Percentiles rank a stretch among this genome's conserved stretches.
These are phyloP conservation scores for Drosophila repletoides DNA, from an alignment of 1,140 invertebrate species.

Conservation along the genomic window DNA sequence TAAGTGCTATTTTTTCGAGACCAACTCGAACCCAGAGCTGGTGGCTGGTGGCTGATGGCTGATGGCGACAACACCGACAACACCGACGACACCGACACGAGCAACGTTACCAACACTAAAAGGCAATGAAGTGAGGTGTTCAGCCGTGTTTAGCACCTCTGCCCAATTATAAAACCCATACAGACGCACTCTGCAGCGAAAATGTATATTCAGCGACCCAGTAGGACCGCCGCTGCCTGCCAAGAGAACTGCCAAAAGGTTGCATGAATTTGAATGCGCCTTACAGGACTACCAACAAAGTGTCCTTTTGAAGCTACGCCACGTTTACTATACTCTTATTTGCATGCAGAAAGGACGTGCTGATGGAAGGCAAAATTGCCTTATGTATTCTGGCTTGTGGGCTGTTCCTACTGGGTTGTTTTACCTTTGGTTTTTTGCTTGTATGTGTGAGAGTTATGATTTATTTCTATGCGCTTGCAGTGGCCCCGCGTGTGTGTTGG, in stretches of 20 bases:
- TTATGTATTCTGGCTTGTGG: too few relatives aligned
- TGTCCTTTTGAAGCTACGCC: too few relatives aligned
- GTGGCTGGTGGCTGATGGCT: too few relatives aligned
- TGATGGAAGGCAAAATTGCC: too few relatives aligned
- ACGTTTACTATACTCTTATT: too few relatives aligned
- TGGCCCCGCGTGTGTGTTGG: conserved; percentile 7
- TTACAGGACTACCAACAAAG: too few relatives aligned
- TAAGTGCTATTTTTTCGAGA: conserved; percentile 66
- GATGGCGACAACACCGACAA: conserved; percentile 30
- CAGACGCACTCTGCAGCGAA: conserved; percentile 27
- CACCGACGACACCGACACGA: conserved; percentile 12
- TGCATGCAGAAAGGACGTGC: too few relatives aligned
- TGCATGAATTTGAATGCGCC: too few relatives aligned
- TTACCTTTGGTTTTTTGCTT: conserved; percentile 16
- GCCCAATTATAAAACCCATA: conserved; percentile 74
- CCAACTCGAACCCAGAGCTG: conserved; percentile 50
- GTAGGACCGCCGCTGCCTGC: too few relatives aligned
- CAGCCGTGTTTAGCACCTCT: conserved; percentile 66
- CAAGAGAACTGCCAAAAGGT: too few relatives aligned
- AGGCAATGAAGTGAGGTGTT: conserved; percentile 64
- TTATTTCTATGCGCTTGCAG: conserved; percentile 60
- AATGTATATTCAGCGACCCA: conserved; percentile 8
- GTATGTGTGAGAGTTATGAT: conserved; percentile 73
- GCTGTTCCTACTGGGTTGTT: too few relatives aligned
- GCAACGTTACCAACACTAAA: not conserved